phyloP scores from a whole-genome alignment of 2,113 vertebrate species.

The Arothron firmamentum region DNA sequence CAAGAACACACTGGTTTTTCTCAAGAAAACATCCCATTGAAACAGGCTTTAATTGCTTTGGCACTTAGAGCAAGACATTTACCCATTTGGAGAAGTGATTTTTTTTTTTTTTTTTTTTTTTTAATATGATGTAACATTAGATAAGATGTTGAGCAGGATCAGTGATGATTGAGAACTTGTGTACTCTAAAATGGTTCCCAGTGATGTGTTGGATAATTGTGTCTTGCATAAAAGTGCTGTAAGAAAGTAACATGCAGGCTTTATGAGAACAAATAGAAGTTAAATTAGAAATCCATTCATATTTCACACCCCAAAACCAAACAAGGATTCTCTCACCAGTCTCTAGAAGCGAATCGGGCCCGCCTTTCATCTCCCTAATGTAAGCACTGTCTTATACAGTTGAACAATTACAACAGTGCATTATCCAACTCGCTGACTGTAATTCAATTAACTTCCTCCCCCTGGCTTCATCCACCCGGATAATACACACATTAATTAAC shows the following conservation, averaged over 20 bases:
- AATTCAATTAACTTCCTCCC: slow-evolving; percentile 75
- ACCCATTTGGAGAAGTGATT: not conserved
- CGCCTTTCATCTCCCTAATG: slow-evolving; percentile 55
- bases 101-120: not conserved
- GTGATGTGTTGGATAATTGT: no score
- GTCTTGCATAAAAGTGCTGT: not conserved
- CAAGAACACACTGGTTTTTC: slow-evolving; percentile 14
- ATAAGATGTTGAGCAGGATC: no score
- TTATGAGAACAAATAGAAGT: slow-evolving; percentile 24
- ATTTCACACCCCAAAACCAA: slow-evolving; percentile 54
- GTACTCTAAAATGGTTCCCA: no score
- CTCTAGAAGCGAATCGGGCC: slow-evolving; percentile 51
- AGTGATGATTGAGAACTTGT: not conserved
- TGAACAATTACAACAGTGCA: slow-evolving; percentile 72
- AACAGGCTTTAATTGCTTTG: slow-evolving; percentile 13
- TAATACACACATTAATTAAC: slow-evolving; percentile 76
- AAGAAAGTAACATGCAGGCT: slow-evolving; percentile 12
- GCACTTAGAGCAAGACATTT: not conserved
- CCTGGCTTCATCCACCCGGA: slow-evolving; percentile 66
- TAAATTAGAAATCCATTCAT: slow-evolving; percentile 55
- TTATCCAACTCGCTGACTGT: slow-evolving; percentile 69
- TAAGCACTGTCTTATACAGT: slow-evolving; percentile 58
- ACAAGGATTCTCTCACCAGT: slow-evolving; percentile 53
- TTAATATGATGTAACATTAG: no score
- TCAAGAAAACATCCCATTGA: slow-evolving; percentile 11